Evolutionary conservation across 92 coral and sea anemone species (phyloP).

Genomic region (Bergia sp.): DNA sequence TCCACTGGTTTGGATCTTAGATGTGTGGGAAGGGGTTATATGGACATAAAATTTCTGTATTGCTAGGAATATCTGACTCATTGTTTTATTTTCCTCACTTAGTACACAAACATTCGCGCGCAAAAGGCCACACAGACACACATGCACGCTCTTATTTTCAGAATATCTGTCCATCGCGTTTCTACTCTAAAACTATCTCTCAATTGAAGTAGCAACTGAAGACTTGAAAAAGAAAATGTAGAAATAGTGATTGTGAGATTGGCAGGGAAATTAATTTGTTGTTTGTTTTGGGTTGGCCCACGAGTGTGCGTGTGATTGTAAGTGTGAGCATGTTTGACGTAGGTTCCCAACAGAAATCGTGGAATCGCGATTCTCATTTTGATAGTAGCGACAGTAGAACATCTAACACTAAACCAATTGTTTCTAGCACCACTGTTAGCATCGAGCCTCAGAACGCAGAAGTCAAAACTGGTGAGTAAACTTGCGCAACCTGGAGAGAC

Average conservation of each 20-base stretch:
- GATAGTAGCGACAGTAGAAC: background rate
- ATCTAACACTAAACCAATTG: background rate
- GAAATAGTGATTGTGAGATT: background rate
- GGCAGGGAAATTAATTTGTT: background rate
- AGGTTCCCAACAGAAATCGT: background rate
- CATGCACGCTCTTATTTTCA: too few species aligned
- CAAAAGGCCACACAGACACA: too few species aligned
- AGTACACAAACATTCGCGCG: too few species aligned
- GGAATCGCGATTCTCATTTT: background rate
- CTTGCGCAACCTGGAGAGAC: constrained; percentile 3
- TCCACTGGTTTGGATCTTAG: too few species aligned
- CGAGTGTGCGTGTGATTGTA: background rate
- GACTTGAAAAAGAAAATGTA: too few species aligned
- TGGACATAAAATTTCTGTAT: too few species aligned
- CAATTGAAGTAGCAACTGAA: too few species aligned
- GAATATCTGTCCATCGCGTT: too few species aligned
- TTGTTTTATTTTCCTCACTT: too few species aligned
- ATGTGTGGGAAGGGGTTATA: too few species aligned
- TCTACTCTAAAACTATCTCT: too few species aligned
- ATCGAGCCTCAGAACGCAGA: background rate
- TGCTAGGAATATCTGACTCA: too few species aligned
- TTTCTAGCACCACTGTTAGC: constrained; percentile 26
- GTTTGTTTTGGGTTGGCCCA: background rate
- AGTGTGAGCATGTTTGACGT: background rate
- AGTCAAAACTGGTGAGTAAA: background rate